Conservation (phyloP, 2,888 invertebrate species). For the Drosophila monieri region DNA sequence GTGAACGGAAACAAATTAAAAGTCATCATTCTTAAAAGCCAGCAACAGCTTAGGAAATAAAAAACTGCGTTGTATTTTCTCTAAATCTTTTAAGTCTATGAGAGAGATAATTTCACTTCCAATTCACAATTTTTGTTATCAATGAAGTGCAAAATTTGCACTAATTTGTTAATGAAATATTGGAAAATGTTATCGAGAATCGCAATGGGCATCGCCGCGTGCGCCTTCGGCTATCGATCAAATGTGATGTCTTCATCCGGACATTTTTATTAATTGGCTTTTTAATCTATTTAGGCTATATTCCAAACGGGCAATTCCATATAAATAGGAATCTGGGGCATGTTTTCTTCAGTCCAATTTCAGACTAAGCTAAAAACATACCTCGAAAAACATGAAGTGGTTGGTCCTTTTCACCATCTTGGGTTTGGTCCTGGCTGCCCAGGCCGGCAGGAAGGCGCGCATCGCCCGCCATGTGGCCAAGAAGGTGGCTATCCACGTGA, state of each 20-base stretch:
- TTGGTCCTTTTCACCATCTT: neutral
- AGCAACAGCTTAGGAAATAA: no score
- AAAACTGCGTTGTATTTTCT: no score
- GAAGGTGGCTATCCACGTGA: constrained; percentile 1
- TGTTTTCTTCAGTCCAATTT: neutral
- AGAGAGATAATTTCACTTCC: no score
- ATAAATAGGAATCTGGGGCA: neutral
- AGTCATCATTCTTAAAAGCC: no score
- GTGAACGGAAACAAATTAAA: no score
- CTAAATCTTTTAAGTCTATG: no score
- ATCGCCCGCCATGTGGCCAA: neutral
- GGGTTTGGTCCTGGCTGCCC: neutral
- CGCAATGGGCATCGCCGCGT: no score
- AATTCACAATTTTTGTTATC: no score
- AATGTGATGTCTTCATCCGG: neutral
- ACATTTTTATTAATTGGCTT: neutral
- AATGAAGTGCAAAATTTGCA: no score
- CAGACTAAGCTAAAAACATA: neutral
- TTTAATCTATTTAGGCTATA: neutral
- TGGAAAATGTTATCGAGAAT: no score
- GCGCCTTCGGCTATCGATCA: neutral
- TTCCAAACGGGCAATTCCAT: neutral
- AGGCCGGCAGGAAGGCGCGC: constrained; percentile 1
- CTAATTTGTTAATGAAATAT: no score
- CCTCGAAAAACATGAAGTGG: constrained; percentile 2